These are phyloP conservation scores for Catajapyx aquilonaris DNA, from an alignment of 1,140 invertebrate species.

Conservation along the genomic window DNA sequence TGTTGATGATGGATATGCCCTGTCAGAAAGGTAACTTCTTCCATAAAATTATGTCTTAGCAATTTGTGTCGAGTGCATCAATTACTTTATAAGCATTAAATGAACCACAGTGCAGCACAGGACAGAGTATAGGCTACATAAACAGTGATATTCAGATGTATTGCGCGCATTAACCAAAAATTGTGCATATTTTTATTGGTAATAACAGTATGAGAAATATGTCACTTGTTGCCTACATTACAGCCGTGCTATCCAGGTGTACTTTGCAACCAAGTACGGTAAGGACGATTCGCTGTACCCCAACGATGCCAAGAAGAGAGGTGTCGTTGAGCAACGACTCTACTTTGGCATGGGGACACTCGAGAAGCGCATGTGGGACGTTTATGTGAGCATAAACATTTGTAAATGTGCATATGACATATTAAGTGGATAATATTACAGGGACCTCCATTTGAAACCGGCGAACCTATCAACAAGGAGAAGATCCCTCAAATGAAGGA, in stretches of 20 bases:
- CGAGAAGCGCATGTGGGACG: constrained; percentile 17
- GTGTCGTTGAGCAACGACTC: constrained; percentile 22
- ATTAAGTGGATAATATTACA: background rate
- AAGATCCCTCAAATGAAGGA: too few species aligned
- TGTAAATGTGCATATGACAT: background rate
- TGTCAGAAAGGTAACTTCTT: constrained; percentile 18
- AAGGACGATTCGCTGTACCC: constrained; percentile 26
- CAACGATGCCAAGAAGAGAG: constrained; percentile 22
- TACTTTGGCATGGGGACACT: constrained; percentile 25
- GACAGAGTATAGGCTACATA: too few species aligned
- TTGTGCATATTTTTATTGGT: too few species aligned
- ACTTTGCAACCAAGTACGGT: constrained; percentile 21
- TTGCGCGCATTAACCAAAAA: too few species aligned
- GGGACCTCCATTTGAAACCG: background rate
- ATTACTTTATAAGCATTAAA: too few species aligned
- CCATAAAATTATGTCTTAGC: too few species aligned
- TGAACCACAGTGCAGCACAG: too few species aligned
- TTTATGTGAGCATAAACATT: constrained; percentile 18
- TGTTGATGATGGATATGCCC: constrained; percentile 16
- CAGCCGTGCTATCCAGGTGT: constrained; percentile 18
- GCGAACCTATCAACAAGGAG: too few species aligned
- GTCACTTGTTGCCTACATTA: too few species aligned
- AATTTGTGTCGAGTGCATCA: too few species aligned
- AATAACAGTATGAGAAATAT: too few species aligned
- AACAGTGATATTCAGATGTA: too few species aligned